These are phyloP conservation scores for Leptopilina clavipes DNA, from an alignment of 1,140 invertebrate genomes.

Conservation along the genomic window DNA sequence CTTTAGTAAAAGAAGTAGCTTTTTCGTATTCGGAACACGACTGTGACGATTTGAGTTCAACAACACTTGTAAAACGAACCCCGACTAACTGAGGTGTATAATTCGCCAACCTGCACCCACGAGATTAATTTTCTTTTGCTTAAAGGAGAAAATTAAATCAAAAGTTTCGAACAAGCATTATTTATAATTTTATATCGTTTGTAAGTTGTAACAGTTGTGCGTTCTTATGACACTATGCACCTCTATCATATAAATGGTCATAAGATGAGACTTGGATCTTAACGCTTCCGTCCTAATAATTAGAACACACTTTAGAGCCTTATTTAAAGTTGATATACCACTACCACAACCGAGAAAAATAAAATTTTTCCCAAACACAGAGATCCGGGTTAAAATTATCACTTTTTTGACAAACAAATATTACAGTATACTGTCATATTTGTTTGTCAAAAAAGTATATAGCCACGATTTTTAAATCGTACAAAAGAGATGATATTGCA, in stretches of 20 bases:
- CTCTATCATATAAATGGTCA: background rate
- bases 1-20: background rate
- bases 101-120: slow-evolving; percentile 12
- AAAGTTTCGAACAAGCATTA: background rate
- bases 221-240: background rate
- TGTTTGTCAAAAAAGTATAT: no score
- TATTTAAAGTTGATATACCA: slow-evolving; percentile 4
- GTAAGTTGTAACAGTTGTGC: background rate
- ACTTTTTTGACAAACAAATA: no score
- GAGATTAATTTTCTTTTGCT: slow-evolving; percentile 2
- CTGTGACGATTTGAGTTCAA: slow-evolving; percentile 26
- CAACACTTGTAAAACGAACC: slow-evolving; percentile 30
- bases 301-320: slow-evolving; percentile 1
- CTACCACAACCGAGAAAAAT: no score
- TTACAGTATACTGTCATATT: no score
- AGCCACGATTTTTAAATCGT: no score
- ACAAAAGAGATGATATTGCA: no score
- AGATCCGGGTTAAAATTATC: no score
- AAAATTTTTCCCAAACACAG: no score
- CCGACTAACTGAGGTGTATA: slow-evolving; percentile 27
- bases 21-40: slow-evolving; percentile 2
- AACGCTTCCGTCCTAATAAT: background rate
- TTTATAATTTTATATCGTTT: slow-evolving; percentile 14
- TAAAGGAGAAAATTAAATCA: slow-evolving; percentile 9
- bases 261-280: background rate